phyloP scores from a whole-genome alignment of 2,797 vertebrate genomes.

The Macropodus opercularis region DNA sequence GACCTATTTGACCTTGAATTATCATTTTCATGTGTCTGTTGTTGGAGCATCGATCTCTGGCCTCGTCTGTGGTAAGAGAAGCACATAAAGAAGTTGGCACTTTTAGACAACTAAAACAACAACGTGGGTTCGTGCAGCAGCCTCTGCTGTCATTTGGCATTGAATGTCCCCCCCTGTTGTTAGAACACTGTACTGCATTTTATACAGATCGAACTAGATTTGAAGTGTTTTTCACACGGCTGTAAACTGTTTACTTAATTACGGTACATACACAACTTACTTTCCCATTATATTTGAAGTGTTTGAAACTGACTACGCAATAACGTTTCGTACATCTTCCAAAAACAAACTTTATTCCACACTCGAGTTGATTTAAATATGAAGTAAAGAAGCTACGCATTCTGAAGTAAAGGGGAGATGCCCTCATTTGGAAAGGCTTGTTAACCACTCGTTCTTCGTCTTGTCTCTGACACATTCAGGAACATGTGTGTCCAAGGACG shows the following conservation, averaged over 20 bases:
- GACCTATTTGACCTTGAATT: conserved; percentile 4
- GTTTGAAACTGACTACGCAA: too few relatives aligned
- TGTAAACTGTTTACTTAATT: too few relatives aligned
- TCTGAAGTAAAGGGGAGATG: neutral
- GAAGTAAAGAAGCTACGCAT: neutral
- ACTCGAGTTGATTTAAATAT: neutral
- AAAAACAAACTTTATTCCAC: neutral
- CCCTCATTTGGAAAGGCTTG: neutral
- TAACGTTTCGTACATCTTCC: too few relatives aligned
- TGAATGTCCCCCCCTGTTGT: conserved; percentile 76
- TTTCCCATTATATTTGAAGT: too few relatives aligned
- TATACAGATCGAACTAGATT: neutral
- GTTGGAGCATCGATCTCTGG: neutral
- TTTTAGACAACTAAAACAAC: neutral
- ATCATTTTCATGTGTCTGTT: neutral
- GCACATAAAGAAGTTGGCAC: neutral
- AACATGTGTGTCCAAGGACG: conserved; percentile 49
- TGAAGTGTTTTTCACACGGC: neutral
- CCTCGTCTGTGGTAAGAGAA: neutral
- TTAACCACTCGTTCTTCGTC: conserved; percentile 6
- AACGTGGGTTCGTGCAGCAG: neutral
- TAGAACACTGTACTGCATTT: conserved; percentile 36
- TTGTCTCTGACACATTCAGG: conserved; percentile 32
- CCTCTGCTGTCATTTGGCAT: conserved; percentile 37
- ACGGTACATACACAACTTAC: too few relatives aligned